A percentile compares a stretch with the other conserved stretches of the same genome.
Conservation (phyloP, 2,888 invertebrate genomes). For the Drosophila vallismaia region DNA sequence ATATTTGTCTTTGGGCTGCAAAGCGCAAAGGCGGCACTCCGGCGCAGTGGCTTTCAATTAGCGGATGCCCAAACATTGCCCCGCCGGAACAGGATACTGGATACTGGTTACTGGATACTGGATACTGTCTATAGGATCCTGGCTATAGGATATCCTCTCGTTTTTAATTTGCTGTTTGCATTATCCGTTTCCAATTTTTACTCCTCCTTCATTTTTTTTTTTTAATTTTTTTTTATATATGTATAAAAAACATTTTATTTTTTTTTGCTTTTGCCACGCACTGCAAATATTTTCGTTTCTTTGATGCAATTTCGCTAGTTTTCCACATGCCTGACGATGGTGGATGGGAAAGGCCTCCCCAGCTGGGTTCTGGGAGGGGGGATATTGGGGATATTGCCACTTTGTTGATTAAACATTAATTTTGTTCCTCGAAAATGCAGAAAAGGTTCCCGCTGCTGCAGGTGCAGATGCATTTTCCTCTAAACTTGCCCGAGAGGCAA, state of each 20-base stretch:
- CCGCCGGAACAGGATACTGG: neutral
- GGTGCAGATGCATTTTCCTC: neutral
- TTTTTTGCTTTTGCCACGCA: conserved; percentile 39
- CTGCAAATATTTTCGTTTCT: conserved; percentile 68
- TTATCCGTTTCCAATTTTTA: conserved; percentile 58
- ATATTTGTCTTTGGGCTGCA: conserved; percentile 76
- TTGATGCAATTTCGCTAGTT: conserved; percentile 67
- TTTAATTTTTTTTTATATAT: neutral
- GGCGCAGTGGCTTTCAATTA: conserved; percentile 68
- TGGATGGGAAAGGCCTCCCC: neutral
- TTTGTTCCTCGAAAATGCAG: conserved; percentile 38
- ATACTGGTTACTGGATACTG: neutral
- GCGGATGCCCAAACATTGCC: conserved; percentile 41
- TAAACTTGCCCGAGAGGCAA: conserved; percentile 3
- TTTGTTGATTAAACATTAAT: conserved; percentile 72
- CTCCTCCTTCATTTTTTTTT: neutral
- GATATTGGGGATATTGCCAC: conserved; percentile 28
- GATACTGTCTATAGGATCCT: neutral
- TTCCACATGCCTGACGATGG: conserved; percentile 17
- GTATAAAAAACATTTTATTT: neutral
- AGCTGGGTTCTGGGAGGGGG: neutral
- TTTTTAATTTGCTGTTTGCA: conserved; percentile 74
- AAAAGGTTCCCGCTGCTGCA: conserved; percentile 5
- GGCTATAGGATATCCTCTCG: conserved; percentile 5
- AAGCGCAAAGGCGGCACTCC: conserved; percentile 66